Base-by-base conservation (phyloP, 1,140 invertebrate species). In the Atta colombica region DNA sequence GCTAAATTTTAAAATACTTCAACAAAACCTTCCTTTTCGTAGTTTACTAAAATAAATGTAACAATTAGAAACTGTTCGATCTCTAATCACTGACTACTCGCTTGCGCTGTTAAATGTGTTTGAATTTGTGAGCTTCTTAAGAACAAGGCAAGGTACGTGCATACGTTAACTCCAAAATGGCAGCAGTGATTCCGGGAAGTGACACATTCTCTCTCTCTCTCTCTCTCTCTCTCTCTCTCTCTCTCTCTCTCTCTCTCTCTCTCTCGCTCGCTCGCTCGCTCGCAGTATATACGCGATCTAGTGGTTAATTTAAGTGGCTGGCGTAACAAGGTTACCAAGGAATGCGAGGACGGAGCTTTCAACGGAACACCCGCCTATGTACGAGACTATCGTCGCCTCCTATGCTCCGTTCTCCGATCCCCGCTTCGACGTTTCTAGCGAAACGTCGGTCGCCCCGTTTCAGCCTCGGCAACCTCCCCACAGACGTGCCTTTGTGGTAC, bases 291-390 rank as follows among this genome's bases (percentile, higher is more conserved):
- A 87, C 39, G 68, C 84, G 85, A 89, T 92, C 88, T 86, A 71
- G 81, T 85, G 90, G 89, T 91, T 92, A 90, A 92, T 86, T 93
- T 91, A 90, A 93, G 90, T 91, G 90, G 90, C 85, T 91, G 88
- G 87, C 81, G 77, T 93, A 93, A 93, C 88, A 65, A 92, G 89
- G 80, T 93, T 93, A 92, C 65, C 35, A 80, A 90, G 91, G 87
- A 91, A 91, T 90, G 90, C 84, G 84, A 87, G 86, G 85, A 87
- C 87, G 87, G 71, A 35, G 91, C 90, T 92, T 92, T 92, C 92
- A 91, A 69, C 49, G 71, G 77, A 86, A 71, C 77, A 72, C 49
- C 65, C 25, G 81, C 65, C 77, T 88, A 39, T 74, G 39, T 58
- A 63, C 60, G 61, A 77, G 63, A 74, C 87, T 72, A 75, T 77